Conservation (phyloP, 2,797 vertebrate genomes). For the Ceyx erithaca region DNA sequence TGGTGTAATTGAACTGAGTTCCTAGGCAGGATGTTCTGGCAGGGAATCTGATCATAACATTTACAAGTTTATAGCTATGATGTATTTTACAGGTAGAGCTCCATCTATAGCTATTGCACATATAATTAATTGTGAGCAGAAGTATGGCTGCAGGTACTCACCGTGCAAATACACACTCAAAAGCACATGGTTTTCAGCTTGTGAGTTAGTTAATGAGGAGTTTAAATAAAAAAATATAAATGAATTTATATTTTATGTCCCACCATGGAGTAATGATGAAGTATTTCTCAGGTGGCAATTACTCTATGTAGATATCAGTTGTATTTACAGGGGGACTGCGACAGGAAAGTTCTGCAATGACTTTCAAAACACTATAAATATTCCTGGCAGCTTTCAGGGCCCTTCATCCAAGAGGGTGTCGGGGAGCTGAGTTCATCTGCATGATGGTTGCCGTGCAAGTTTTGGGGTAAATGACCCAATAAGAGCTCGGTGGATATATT, state of each 20-base stretch:
- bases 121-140: neutral
- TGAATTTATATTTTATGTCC: neutral
- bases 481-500: slow-evolving; percentile 4
- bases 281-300: neutral
- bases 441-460: neutral
- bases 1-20: neutral
- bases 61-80: neutral
- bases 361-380: neutral
- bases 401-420: neutral
- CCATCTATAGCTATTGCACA: neutral
- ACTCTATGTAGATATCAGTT: neutral
- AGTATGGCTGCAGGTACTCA: neutral
- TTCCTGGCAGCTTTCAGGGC: neutral
- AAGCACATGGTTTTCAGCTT: neutral
- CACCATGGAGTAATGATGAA: neutral
- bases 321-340: neutral
- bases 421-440: neutral
- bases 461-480: slow-evolving; percentile 56
- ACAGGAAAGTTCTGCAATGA: neutral
- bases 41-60: neutral
- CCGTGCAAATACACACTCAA: neutral
- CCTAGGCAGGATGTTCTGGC: neutral
- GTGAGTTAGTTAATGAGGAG: neutral
- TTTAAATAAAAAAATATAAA: no score
- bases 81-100: neutral